phyloP scores from a whole-genome alignment of 2,113 vertebrate species.

The Damaliscus lunatus region DNA sequence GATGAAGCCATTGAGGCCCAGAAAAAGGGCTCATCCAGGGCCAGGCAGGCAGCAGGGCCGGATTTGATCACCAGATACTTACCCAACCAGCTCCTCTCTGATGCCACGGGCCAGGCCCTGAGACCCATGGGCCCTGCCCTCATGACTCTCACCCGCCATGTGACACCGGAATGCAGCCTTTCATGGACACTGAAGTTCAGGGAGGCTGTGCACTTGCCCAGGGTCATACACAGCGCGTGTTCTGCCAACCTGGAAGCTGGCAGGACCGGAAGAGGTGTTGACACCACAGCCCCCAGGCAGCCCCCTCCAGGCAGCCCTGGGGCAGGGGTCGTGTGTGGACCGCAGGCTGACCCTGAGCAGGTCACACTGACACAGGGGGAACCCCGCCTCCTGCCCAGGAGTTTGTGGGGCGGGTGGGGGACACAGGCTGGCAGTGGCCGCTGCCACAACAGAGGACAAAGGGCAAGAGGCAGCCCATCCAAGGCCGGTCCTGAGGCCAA shows the following conservation, averaged over 20 bases:
- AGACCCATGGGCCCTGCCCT: background rate
- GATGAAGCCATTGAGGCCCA: background rate
- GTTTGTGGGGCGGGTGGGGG: no score
- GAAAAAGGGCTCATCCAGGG: background rate
- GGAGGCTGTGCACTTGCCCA: background rate
- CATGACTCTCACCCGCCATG: rapidly evolving
- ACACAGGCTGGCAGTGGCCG: background rate
- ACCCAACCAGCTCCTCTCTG: background rate
- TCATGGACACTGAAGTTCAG: background rate
- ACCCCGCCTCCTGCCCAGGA: background rate
- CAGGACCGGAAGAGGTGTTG: rapidly evolving
- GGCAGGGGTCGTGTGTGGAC: background rate
- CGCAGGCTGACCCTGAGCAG: background rate
- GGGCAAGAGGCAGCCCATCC: background rate
- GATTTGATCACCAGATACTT: rapidly evolving
- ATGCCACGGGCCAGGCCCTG: background rate
- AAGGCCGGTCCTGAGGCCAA: background rate
- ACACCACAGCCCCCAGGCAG: rapidly evolving
- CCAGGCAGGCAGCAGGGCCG: background rate
- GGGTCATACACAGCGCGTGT: background rate
- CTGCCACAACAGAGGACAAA: conserved; percentile 11
- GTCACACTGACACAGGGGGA: background rate
- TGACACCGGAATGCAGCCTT: background rate
- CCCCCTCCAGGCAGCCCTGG: background rate
- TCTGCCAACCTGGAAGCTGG: background rate